These are phyloP conservation scores for Prosapia bicincta DNA, from an alignment of 2,888 invertebrate species.

Conservation along the genomic window DNA sequence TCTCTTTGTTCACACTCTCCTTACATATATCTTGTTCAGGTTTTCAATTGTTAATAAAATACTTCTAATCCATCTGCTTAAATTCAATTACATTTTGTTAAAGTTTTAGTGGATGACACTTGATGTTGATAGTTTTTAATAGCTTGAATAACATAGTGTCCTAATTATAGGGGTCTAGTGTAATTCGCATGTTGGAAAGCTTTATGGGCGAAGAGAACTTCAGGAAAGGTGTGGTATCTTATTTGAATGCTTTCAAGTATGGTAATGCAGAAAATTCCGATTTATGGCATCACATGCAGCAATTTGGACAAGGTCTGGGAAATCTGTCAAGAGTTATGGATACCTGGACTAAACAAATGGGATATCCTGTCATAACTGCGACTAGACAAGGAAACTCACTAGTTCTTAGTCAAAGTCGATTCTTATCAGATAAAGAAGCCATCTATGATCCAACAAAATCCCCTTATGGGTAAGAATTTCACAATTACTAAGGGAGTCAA, in stretches of 20 bases:
- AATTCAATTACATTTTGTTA: too few species aligned
- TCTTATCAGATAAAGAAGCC: slow-evolving; percentile 64
- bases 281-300: slow-evolving; percentile 51
- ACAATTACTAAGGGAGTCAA: too few species aligned
- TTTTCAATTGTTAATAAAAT: too few species aligned
- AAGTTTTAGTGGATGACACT: too few species aligned
- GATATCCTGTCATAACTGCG: slow-evolving; percentile 73
- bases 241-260: slow-evolving; percentile 65
- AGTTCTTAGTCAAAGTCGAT: slow-evolving; percentile 69
- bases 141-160: neutral
- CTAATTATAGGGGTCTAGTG: slow-evolving; percentile 67
- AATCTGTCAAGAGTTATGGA: slow-evolving; percentile 60
- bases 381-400: slow-evolving; percentile 45
- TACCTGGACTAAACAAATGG: slow-evolving; percentile 89
- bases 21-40: too few species aligned
- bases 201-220: slow-evolving; percentile 72
- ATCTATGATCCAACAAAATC: slow-evolving; percentile 49
- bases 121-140: neutral
- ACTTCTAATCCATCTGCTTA: too few species aligned
- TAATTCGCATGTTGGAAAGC: slow-evolving; percentile 84
- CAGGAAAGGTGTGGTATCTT: slow-evolving; percentile 66
- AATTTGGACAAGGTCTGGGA: slow-evolving; percentile 31
- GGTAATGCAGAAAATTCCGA: slow-evolving; percentile 78
- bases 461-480: slow-evolving; percentile 48
- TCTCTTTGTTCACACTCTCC: too few species aligned